Percentiles rank a stretch among this genome's conserved stretches.
Conservation (phyloP, 2,888 invertebrate species). For the Parnassius orleans region DNA sequence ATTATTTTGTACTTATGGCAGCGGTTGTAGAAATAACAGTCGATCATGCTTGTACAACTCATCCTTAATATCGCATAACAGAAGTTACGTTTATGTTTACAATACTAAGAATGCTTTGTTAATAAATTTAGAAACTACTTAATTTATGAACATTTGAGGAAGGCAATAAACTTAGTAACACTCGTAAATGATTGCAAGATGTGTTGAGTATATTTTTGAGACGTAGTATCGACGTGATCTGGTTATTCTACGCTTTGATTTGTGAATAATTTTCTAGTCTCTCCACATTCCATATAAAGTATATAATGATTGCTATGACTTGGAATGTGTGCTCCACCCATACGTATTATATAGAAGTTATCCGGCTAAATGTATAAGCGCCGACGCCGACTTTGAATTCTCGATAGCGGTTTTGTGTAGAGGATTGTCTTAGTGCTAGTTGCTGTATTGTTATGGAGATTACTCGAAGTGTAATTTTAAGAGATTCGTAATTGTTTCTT, state of each 20-base stretch:
- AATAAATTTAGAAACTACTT: no score
- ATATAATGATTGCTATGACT: slow-evolving; percentile 16
- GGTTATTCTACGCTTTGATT: slow-evolving; percentile 22
- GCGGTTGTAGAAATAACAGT: no score
- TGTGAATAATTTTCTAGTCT: slow-evolving; percentile 27
- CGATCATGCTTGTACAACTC: no score
- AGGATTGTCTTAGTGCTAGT: neutral
- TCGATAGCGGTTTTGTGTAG: neutral
- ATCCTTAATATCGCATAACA: no score
- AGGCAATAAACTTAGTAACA: no score
- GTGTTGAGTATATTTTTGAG: slow-evolving; percentile 18
- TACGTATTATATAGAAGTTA: slow-evolving; percentile 11
- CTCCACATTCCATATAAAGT: slow-evolving; percentile 19
- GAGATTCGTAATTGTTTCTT: neutral
- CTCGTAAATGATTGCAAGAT: neutral
- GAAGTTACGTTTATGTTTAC: no score
- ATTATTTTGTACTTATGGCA: no score
- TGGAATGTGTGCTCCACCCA: slow-evolving; percentile 23
- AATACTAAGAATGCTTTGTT: no score
- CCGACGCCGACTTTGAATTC: neutral
- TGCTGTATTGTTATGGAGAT: neutral
- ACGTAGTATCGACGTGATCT: slow-evolving; percentile 17
- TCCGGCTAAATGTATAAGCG: slow-evolving; percentile 1
- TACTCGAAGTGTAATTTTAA: neutral
- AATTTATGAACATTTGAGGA: no score